phyloP scores from a whole-genome alignment of 1,140 invertebrate species.

The Heliconius melpomene region DNA sequence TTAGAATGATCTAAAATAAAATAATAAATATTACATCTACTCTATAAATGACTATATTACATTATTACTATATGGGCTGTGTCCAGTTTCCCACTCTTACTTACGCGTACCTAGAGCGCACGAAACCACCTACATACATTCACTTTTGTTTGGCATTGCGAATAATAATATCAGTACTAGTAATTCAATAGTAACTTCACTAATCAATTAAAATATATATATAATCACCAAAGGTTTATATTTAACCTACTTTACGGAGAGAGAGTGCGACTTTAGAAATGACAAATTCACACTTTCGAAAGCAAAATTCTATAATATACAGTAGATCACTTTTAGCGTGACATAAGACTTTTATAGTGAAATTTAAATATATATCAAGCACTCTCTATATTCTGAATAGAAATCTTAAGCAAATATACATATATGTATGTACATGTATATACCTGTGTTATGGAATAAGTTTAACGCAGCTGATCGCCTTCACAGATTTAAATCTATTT shows the following conservation, averaged over 20 bases:
- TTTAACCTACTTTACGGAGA: constrained; percentile 36
- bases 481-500: constrained; percentile 34
- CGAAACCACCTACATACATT: constrained; percentile 62
- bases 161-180: constrained; percentile 23
- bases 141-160: constrained; percentile 72
- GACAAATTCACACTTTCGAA: constrained; percentile 65
- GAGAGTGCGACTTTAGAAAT: constrained; percentile 35
- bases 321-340: not conserved
- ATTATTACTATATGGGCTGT: constrained; percentile 16
- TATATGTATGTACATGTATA: not conserved
- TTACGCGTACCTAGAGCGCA: constrained; percentile 31
- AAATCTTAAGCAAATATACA: not conserved
- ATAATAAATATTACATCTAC: not conserved
- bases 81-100: constrained; percentile 38
- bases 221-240: constrained; percentile 23
- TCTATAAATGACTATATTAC: constrained; percentile 21
- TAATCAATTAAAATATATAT: constrained; percentile 11
- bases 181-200: not conserved
- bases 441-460: not conserved
- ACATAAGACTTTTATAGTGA: not conserved
- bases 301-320: constrained; percentile 54
- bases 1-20: not conserved
- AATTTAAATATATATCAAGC: not conserved
- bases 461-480: constrained; percentile 72
- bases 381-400: not conserved